Evolutionary conservation across 2,888 invertebrate genomes (phyloP).

Genomic region (Drosophila quinaria): DNA sequence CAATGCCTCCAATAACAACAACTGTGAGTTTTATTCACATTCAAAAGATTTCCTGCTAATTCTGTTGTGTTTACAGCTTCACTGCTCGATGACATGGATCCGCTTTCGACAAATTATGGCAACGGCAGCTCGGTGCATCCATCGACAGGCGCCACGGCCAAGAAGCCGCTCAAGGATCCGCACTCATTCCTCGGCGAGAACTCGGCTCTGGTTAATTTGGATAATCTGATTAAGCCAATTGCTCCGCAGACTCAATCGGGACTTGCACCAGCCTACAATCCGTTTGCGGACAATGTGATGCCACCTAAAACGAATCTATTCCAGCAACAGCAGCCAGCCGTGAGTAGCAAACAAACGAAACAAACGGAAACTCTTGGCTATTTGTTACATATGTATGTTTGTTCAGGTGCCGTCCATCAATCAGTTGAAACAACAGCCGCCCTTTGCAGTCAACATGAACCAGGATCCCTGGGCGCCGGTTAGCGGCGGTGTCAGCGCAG

Average conservation of each 20-base stretch:
- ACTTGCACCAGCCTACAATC: slow-evolving; percentile 84
- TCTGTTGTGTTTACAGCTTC: slow-evolving; percentile 69
- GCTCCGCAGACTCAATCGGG: slow-evolving; percentile 81
- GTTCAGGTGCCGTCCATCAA: slow-evolving; percentile 86
- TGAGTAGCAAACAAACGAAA: slow-evolving; percentile 58
- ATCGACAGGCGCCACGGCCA: slow-evolving; percentile 81
- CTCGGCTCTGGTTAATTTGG: slow-evolving; percentile 98
- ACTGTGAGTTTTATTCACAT: slow-evolving; percentile 65
- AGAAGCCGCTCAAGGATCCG: slow-evolving; percentile 91
- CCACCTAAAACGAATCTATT: slow-evolving; percentile 87
- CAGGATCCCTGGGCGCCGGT: slow-evolving; percentile 86
- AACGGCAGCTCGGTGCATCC: slow-evolving; percentile 62
- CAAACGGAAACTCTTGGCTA: not conserved
- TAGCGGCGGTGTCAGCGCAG: slow-evolving; percentile 75
- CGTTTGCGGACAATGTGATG: slow-evolving; percentile 85
- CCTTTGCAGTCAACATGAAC: slow-evolving; percentile 85
- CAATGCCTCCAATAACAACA: slow-evolving; percentile 84
- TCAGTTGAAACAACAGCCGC: slow-evolving; percentile 86
- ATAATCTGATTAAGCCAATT: slow-evolving; percentile 93
- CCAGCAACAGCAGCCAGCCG: slow-evolving; percentile 86
- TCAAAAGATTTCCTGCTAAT: not conserved
- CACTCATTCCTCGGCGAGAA: slow-evolving; percentile 99
- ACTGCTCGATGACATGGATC: slow-evolving; percentile 85
- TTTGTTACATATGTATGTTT: not conserved
- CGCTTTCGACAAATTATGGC: slow-evolving; percentile 80